Evolutionary conservation across 2,888 invertebrate genomes (phyloP).

Genomic region (Dimorphilus gyrociliatus): DNA sequence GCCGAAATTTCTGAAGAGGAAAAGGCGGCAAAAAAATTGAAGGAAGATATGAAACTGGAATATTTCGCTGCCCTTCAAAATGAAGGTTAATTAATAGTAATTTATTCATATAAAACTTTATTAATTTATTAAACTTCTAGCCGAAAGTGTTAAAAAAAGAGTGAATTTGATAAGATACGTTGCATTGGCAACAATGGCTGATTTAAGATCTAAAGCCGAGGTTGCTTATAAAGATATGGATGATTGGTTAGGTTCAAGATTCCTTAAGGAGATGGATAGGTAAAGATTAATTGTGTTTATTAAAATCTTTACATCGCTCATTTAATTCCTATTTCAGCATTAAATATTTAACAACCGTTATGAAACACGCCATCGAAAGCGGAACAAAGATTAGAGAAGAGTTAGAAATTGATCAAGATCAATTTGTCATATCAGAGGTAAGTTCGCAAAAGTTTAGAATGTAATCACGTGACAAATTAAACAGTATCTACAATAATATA

Average conservation of each 20-base stretch:
- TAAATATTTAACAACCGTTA: conserved; percentile 30
- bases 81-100: conserved; percentile 19
- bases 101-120: background rate
- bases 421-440: conserved; percentile 31
- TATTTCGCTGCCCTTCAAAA: conserved; percentile 30
- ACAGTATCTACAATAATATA: no score
- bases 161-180: conserved; percentile 25
- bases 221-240: conserved; percentile 31
- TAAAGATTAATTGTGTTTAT: conserved; percentile 7
- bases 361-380: conserved; percentile 27
- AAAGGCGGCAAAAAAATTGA: conserved; percentile 19
- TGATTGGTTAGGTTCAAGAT: conserved; percentile 36
- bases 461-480: no score
- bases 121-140: conserved; percentile 14
- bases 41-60: conserved; percentile 28
- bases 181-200: conserved; percentile 20
- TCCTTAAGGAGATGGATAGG: conserved; percentile 36
- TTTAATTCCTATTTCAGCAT: conserved; percentile 19
- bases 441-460: no score
- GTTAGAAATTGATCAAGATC: conserved; percentile 26
- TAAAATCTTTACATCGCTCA: background rate
- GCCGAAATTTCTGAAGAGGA: conserved; percentile 31
- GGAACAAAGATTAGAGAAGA: conserved; percentile 24
- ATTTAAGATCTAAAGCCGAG: conserved; percentile 28
- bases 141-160: conserved; percentile 18